Evolutionary conservation across 1,140 invertebrate genomes (phyloP).

Genomic region (Panagrolaimus sp.): DNA sequence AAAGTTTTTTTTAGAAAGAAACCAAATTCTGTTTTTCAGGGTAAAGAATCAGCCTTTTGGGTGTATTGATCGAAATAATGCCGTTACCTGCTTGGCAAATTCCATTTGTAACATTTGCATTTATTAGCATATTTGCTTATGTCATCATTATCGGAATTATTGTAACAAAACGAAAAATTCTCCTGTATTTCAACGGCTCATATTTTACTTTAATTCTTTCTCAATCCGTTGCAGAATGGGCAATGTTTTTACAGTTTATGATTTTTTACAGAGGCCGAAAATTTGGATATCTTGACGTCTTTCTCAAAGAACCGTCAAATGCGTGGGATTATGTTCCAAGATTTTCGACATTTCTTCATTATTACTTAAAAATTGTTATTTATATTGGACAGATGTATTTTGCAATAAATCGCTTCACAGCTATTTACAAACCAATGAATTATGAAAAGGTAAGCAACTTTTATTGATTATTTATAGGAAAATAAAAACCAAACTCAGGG

Average conservation of each 20-base stretch:
- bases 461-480: too few species aligned
- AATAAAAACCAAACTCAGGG: too few species aligned
- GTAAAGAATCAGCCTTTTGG: too few species aligned
- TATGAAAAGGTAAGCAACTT: not conserved
- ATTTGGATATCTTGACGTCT: constrained; percentile 8
- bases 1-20: too few species aligned
- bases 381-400: not conserved
- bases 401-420: constrained; percentile 4
- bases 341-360: constrained; percentile 10
- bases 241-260: constrained; percentile 9
- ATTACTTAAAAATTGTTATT: not conserved
- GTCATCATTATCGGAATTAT: not conserved
- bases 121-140: not conserved
- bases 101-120: not conserved
- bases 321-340: not conserved
- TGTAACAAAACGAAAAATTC: not conserved
- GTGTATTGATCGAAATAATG: not conserved
- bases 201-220: not conserved
- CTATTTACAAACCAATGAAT: constrained; percentile 1
- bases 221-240: not conserved
- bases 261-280: constrained; percentile 5
- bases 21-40: too few species aligned
- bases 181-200: not conserved
- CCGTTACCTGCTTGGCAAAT: not conserved
- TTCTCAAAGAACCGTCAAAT: not conserved